phyloP scores from a whole-genome alignment of 64 coral and sea anemone genomes.

The Stylophora pistillata region DNA sequence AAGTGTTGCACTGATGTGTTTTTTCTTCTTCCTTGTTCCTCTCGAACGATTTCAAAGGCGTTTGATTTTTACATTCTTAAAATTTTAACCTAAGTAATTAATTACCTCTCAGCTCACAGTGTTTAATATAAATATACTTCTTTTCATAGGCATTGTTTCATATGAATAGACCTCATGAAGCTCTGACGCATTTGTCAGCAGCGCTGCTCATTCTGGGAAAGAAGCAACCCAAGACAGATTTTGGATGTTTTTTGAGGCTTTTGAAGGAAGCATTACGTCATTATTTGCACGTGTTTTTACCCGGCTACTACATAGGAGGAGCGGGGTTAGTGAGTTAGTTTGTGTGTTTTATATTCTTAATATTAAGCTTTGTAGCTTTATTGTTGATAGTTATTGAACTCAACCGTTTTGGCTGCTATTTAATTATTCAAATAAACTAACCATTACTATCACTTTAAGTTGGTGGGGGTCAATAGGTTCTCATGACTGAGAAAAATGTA shows the following conservation, averaged over 20 bases:
- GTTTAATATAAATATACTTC: not conserved
- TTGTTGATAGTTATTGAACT: too few relatives aligned
- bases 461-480: not conserved
- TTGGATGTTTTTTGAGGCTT: constrained; percentile 67
- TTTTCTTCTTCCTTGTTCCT: too few relatives aligned
- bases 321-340: constrained; percentile 62
- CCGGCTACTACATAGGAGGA: constrained; percentile 64
- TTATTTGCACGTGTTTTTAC: constrained; percentile 68
- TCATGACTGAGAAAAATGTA: not conserved
- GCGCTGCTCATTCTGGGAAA: constrained; percentile 72
- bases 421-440: too few relatives aligned
- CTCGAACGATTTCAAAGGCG: too few relatives aligned
- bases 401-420: too few relatives aligned
- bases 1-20: too few relatives aligned
- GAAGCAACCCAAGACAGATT: constrained; percentile 55
- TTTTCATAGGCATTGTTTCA: constrained; percentile 73
- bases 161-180: constrained; percentile 92
- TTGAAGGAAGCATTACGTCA: constrained; percentile 75
- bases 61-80: too few relatives aligned
- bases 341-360: not conserved
- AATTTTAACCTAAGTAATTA: not conserved
- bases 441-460: too few relatives aligned
- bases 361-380: too few relatives aligned
- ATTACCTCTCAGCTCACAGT: not conserved
- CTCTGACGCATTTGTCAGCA: constrained; percentile 61